Base-by-base conservation (phyloP, 2,888 invertebrate species). In the Subacronicta megacephala region DNA sequence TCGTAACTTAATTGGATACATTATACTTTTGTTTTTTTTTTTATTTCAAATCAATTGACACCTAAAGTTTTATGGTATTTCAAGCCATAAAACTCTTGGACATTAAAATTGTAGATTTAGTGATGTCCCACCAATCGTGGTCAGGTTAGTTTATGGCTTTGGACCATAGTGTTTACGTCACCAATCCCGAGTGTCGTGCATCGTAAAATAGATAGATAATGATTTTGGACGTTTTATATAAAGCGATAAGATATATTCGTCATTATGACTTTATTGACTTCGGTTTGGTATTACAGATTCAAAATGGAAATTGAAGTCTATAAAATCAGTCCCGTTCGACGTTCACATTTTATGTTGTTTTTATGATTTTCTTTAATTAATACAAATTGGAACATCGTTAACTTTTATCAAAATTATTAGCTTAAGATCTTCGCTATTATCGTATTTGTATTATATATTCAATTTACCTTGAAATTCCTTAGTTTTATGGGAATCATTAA, bases 121-220 rank as follows among this genome's bases (percentile, higher is more conserved):
- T 83, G 81, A 76, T 72, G 68, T 67, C 61, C 73, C 70, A 75
- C 93, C 93, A 93, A 93, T 93, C 82, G 83, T 76, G 81, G 83
- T 81, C 80, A 78, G 77, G 62, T 73, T 85, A 87, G 81, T 90
- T 90, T 90, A 89, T 83, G 80, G 75, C 71, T 70, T 26, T 70
- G 64, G 81, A 84, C 81, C 87, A 71, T 68, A 83, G 77, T 82
- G 73, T 70, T 79, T 74, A 78, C 82, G 83, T 87, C 89, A 87
- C 93, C 93, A 92, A 92, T 92, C 84, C 87, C 71, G 70, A 76
- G 71, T 79, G 83, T 78, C 83, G 79, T 80, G 76, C 54, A 59
- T 88, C 90, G 85, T 91, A 90, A 92, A 92, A 75, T 87, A 85
- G 86, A 87, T 89, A 90, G 90, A 89, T 90, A 88, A 87, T 79